Percentiles rank a stretch among this genome's conserved stretches.
Conservation (phyloP, 2,888 invertebrate species). For the Torymus auratus region DNA sequence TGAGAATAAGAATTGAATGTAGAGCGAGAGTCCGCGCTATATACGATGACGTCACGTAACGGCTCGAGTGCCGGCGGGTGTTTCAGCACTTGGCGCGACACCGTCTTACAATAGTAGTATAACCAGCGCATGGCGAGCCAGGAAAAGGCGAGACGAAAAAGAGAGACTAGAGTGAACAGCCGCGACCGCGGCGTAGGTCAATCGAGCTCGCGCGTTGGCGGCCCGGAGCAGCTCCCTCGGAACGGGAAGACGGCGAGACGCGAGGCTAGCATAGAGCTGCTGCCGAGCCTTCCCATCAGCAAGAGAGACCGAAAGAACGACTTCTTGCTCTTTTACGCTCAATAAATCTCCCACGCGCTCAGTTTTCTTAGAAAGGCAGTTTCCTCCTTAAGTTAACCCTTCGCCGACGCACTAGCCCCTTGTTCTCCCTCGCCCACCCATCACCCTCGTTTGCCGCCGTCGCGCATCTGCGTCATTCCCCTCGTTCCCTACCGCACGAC, state of each 20-base stretch:
- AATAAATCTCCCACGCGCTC: constrained; percentile 20
- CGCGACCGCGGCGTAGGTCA: constrained; percentile 8
- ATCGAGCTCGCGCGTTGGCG: constrained; percentile 10
- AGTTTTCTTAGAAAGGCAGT: not conserved
- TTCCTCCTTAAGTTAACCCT: not conserved
- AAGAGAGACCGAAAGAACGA: not conserved
- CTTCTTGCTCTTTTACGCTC: constrained; percentile 29
- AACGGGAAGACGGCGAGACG: not conserved
- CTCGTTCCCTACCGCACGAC: too few relatives aligned
- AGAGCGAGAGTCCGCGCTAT: too few relatives aligned
- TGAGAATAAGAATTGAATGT: not conserved
- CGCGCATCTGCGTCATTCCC: too few relatives aligned
- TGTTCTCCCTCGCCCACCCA: not conserved
- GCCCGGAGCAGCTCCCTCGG: not conserved
- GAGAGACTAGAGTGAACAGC: too few relatives aligned
- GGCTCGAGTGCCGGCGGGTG: not conserved
- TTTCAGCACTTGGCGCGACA: too few relatives aligned
- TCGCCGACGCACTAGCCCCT: not conserved
- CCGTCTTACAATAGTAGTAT: too few relatives aligned
- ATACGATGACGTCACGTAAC: constrained; percentile 14
- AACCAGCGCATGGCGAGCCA: too few relatives aligned
- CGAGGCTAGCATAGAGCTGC: too few relatives aligned
- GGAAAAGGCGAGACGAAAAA: too few relatives aligned
- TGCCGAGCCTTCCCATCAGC: not conserved
- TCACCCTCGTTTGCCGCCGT: too few relatives aligned